A percentile compares a stretch with the other conserved stretches of the same genome.
These are phyloP conservation scores for Microcebus murinus DNA, from an alignment of 2,113 vertebrate species.

Conservation along the genomic window DNA sequence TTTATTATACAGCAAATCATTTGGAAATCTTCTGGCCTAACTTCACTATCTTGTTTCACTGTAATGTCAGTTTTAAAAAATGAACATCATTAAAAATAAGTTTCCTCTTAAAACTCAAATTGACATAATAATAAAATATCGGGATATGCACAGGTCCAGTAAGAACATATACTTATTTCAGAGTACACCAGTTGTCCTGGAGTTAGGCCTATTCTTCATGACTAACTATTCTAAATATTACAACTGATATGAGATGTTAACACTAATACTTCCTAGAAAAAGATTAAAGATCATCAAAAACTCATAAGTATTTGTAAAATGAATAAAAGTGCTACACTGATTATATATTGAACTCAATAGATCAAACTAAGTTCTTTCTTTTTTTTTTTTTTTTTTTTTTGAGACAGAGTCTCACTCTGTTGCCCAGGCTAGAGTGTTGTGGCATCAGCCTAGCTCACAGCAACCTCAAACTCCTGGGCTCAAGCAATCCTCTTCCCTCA, in stretches of 20 bases:
- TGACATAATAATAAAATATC: not conserved
- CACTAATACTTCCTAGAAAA: not conserved
- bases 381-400: no score
- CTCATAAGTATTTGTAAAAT: not conserved
- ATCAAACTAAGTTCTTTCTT: not conserved
- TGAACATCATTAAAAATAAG: not conserved
- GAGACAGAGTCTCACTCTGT: no score
- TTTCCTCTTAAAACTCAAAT: constrained; percentile 34
- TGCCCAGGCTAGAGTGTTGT: no score
- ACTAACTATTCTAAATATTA: not conserved
- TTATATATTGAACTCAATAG: not conserved
- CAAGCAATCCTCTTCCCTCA: no score
- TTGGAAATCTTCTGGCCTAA: not conserved
- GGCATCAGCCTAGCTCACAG: no score
- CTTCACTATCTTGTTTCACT: not conserved
- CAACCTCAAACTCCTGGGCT: no score
- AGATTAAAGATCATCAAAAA: not conserved
- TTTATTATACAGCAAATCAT: not conserved
- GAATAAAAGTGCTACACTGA: not conserved
- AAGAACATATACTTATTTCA: not conserved
- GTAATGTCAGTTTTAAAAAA: not conserved
- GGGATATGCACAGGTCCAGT: not conserved
- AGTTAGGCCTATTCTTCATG: not conserved
- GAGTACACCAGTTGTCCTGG: not conserved
- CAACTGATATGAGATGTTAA: not conserved